Base-by-base conservation (phyloP, 2,888 invertebrate species). In the Leucophenga maculata region DNA sequence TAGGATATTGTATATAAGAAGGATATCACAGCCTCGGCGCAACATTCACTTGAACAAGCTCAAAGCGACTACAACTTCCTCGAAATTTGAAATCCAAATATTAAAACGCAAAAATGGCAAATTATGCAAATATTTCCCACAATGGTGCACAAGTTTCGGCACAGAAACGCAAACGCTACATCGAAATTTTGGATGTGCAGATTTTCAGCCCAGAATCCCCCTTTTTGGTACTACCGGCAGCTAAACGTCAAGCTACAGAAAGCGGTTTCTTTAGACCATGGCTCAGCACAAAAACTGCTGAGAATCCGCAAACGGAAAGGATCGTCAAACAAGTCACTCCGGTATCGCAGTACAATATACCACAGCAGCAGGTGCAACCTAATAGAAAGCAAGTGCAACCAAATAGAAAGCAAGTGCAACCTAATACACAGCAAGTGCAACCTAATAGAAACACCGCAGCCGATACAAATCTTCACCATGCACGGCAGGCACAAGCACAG, bases 371-470 rank as follows among this genome's bases (percentile, higher is more conserved):
- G n/a, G n/a, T n/a, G n/a, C n/a, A 22, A 4, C 16, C 16, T 13
- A 20, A 84, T 0, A 77, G 77, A n/a, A 74, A 76, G 50, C 83
- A 83, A 71, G 87, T 86, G 59, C 87, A 87, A 50, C 79, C 82
- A 68, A 79, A 87, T 55, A 71, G 80, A 55, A 83, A 84, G 50
- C 83, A 85, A 70, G 74, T n/a, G n/a, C n/a, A n/a, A n/a, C n/a
- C n/a, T n/a, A n/a, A n/a, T n/a, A n/a, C 83, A n/a, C 76, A 84
- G 71, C 77, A 82, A 4, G 26, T 4, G 39, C 71, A n/a, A n/a
- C n/a, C n/a, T n/a, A n/a, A n/a, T n/a, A n/a, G n/a, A n/a, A n/a
- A n/a, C n/a, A n/a, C n/a, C n/a, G n/a, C n/a, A n/a, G n/a, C n/a
- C n/a, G n/a, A n/a, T n/a, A n/a, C n/a, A n/a, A n/a, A n/a, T n/a